These are phyloP conservation scores for Gymnodraco acuticeps DNA, from an alignment of 2,797 vertebrate species.

Conservation along the genomic window DNA sequence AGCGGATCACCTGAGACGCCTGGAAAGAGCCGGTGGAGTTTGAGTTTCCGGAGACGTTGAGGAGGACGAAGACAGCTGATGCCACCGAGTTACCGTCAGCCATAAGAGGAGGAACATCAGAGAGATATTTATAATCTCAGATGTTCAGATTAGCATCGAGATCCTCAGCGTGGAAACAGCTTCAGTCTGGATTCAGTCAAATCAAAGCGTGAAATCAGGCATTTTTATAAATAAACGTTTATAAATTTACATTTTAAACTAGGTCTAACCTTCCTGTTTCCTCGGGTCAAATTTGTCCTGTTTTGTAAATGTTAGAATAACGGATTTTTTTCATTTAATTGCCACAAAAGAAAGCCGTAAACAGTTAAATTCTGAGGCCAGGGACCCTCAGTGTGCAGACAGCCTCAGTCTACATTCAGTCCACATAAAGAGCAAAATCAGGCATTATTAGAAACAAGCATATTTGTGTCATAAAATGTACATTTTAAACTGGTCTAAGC, in stretches of 20 bases:
- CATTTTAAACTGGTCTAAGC: no score
- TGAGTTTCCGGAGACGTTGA: constrained; percentile 14
- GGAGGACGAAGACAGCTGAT: background rate
- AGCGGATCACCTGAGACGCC: constrained; percentile 63
- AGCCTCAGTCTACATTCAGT: constrained; percentile 2
- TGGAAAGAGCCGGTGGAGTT: background rate
- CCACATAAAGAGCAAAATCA: background rate
- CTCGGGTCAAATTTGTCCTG: no score
- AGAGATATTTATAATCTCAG: constrained; percentile 48
- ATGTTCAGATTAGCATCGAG: constrained; percentile 35
- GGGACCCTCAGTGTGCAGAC: no score
- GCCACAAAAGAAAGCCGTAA: no score
- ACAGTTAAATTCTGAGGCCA: no score
- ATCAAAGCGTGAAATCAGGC: background rate
- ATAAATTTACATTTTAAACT: no score
- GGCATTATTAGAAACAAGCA: background rate
- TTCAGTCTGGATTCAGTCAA: constrained; percentile 6
- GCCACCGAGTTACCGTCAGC: constrained; percentile 19
- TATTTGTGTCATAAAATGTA: background rate
- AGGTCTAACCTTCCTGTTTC: no score
- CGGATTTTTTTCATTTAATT: no score
- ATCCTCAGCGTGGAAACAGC: background rate
- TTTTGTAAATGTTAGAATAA: no score
- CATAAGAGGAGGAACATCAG: constrained; percentile 34
- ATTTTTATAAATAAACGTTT: background rate